Conservation (phyloP, 2,113 vertebrate species). For the Mellivora capensis region DNA sequence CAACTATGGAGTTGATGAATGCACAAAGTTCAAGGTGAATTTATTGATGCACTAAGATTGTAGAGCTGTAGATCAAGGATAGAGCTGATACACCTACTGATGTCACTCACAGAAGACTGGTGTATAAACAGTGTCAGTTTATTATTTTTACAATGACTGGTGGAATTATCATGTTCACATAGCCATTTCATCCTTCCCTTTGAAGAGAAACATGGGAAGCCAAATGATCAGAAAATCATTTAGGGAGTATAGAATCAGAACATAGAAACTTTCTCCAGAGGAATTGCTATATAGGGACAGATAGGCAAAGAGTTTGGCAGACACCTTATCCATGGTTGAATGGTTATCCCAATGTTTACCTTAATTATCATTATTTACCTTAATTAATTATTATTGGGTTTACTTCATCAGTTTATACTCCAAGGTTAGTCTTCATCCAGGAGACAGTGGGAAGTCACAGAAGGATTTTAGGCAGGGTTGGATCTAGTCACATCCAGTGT, state of each 20-base stretch:
- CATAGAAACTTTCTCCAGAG: background rate
- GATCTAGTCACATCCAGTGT: background rate
- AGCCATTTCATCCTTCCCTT: constrained; percentile 15
- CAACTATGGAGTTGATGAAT: background rate
- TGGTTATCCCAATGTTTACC: constrained; percentile 9
- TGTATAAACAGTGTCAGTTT: background rate
- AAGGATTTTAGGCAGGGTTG: background rate
- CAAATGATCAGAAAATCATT: constrained; percentile 9
- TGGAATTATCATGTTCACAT: background rate
- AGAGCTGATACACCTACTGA: background rate
- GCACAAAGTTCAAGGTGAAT: constrained; percentile 3
- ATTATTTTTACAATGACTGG: constrained; percentile 15
- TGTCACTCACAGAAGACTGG: background rate
- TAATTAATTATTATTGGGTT: constrained; percentile 31
- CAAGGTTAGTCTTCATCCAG: constrained; percentile 26
- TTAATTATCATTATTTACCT: background rate
- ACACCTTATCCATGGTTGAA: background rate
- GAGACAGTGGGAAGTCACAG: background rate
- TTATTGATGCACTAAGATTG: background rate
- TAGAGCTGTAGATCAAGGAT: background rate
- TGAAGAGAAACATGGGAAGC: background rate
- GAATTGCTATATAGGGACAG: background rate
- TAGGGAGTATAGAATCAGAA: constrained; percentile 22
- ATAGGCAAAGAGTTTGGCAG: background rate
- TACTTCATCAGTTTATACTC: constrained; percentile 28